Evolutionary conservation across 64 coral and sea anemone genomes (phyloP), one percentile per base, ranked within the genome.

Genomic region (Montipora cactus): DNA sequence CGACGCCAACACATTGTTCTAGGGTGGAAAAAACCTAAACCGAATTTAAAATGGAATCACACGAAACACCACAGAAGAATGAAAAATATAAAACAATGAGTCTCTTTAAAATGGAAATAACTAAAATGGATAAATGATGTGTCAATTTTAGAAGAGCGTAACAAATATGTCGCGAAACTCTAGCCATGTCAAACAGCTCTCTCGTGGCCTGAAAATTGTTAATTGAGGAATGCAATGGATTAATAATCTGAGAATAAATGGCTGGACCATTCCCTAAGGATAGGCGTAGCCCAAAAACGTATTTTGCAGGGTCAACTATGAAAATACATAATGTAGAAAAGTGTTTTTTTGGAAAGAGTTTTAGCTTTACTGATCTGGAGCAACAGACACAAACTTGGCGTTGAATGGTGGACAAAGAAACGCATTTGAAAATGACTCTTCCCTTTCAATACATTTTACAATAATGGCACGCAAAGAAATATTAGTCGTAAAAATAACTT

Each of bases 141-240:
- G 68, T 71, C 68, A 71, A 71, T 7, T 71, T 15, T 71, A 21
- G 68, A 21, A 7, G 20, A 2, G 4, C 19, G 14, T 22, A 19
- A 49, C 1, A 5, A 18, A n/a, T 86, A 71, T 84, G 81, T 28
- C 46, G 67, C 44, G 5, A 37, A 37, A 37, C 25, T 67, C 37
- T 4, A 67, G 61, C 59, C 64, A 70, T 69, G 25, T 69, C 62
- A 85, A 85, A 85, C 81, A 85, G 49, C 20, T 62, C 4, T 85
- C 44, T 85, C 21, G 81, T 7, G n/a, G 68, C 10, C 47, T 64
- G 12, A 23, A 66, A 86, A 70, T 49, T 86, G 15, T 51, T 7
- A 8, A 0, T 12, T 19, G 5, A 86, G 50, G 44, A 86, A 71
- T 21, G 19, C 1, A 7, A 21, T 19, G 66, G 66, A 71, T 86